Conservation (phyloP, 2,888 invertebrate genomes). For the Papilio gigon region DNA sequence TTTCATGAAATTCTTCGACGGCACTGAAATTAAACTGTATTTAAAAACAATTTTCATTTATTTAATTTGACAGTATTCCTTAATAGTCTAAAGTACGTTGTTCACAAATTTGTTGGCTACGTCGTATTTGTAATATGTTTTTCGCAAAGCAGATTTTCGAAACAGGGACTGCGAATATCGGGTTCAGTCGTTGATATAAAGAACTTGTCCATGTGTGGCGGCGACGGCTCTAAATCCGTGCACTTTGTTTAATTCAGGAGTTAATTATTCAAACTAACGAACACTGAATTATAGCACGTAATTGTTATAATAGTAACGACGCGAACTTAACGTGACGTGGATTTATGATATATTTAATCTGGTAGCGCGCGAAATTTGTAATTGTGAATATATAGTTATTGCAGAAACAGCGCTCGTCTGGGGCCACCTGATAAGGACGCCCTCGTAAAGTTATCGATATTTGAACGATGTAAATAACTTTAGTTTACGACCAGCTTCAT, state of each 20-base stretch:
- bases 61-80: too few relatives aligned
- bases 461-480: constrained; percentile 26
- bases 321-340: constrained; percentile 1
- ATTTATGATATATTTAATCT: constrained; percentile 20
- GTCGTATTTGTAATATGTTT: not conserved
- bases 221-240: not conserved
- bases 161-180: too few relatives aligned
- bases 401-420: constrained; percentile 31
- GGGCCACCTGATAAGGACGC: constrained; percentile 24
- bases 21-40: too few relatives aligned
- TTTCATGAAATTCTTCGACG: too few relatives aligned
- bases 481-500: constrained; percentile 19
- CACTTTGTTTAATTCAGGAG: not conserved
- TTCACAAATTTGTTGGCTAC: not conserved
- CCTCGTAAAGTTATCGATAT: constrained; percentile 36
- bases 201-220: not conserved
- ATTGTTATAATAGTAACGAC: not conserved
- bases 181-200: not conserved
- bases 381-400: constrained; percentile 19
- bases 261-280: not conserved
- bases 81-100: not conserved
- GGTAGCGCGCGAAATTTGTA: constrained; percentile 33
- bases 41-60: too few relatives aligned
- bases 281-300: not conserved
- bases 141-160: not conserved